Evolutionary conservation across 1,140 invertebrate genomes (phyloP).

Genomic region (Nilaparvata lugens): DNA sequence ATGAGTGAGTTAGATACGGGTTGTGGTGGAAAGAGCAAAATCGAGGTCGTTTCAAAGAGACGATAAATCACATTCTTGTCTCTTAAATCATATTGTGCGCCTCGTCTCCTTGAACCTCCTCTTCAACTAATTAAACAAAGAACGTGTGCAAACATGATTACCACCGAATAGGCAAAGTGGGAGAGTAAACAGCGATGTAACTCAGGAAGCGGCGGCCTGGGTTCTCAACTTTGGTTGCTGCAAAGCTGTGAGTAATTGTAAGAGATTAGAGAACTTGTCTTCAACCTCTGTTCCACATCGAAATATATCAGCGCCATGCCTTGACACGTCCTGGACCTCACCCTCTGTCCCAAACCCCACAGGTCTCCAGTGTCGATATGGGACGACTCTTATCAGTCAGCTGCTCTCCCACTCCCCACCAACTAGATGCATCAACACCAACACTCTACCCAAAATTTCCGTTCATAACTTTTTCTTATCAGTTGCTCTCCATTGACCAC

Average conservation of each 20-base stretch:
- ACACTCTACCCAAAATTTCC: too few relatives aligned
- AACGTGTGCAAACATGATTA: conserved; percentile 2
- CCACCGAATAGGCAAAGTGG: neutral
- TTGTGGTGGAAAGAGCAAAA: neutral
- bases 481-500: too few relatives aligned
- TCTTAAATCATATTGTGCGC: neutral
- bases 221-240: neutral
- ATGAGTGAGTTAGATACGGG: neutral
- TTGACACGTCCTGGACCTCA: too few relatives aligned
- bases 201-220: neutral
- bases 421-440: too few relatives aligned
- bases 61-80: neutral
- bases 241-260: conserved; percentile 2
- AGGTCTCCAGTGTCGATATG: too few relatives aligned
- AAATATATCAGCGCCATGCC: neutral
- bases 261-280: conserved; percentile 6
- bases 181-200: neutral
- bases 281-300: neutral
- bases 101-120: too few relatives aligned
- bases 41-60: neutral
- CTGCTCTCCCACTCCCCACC: too few relatives aligned
- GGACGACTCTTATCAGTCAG: too few relatives aligned
- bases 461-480: too few relatives aligned
- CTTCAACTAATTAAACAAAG: neutral
- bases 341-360: too few relatives aligned